Conservation (phyloP, 2,113 vertebrate genomes). For the Calonectris borealis region DNA sequence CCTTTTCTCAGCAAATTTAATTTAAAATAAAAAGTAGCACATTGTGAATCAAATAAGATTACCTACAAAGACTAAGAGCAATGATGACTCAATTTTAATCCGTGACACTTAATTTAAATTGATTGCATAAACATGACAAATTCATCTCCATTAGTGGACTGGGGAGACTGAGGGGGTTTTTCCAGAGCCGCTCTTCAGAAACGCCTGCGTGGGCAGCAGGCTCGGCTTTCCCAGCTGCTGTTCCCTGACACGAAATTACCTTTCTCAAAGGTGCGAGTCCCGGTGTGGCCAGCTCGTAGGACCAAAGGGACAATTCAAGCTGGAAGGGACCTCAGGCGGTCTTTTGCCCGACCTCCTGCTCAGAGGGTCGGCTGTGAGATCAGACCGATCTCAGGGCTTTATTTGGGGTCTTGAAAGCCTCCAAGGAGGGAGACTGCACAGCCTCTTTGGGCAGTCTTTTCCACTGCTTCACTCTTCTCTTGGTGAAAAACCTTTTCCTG, state of each 20-base stretch:
- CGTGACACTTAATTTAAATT: neutral
- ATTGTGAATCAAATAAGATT: conserved; percentile 3
- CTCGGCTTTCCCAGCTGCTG: neutral
- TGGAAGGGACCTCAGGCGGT: neutral
- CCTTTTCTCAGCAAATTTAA: conserved; percentile 9
- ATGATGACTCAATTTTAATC: conserved; percentile 6
- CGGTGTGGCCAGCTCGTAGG: neutral
- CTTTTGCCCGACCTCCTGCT: neutral
- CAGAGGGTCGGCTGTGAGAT: neutral
- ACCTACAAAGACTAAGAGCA: neutral
- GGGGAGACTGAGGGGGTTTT: neutral
- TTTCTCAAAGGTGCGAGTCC: neutral
- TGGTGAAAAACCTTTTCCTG: neutral
- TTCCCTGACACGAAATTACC: neutral
- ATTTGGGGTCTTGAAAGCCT: neutral
- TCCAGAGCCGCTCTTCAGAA: neutral
- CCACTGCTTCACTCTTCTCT: neutral
- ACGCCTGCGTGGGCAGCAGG: neutral
- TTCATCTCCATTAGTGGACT: neutral
- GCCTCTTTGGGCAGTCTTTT: neutral
- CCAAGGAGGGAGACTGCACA: neutral
- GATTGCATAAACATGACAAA: neutral
- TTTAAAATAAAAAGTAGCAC: conserved; percentile 12
- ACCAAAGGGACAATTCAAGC: neutral
- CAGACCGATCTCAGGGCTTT: neutral